phyloP scores from a whole-genome alignment of 2,888 invertebrate species.

The Tromatobia lineatoria region DNA sequence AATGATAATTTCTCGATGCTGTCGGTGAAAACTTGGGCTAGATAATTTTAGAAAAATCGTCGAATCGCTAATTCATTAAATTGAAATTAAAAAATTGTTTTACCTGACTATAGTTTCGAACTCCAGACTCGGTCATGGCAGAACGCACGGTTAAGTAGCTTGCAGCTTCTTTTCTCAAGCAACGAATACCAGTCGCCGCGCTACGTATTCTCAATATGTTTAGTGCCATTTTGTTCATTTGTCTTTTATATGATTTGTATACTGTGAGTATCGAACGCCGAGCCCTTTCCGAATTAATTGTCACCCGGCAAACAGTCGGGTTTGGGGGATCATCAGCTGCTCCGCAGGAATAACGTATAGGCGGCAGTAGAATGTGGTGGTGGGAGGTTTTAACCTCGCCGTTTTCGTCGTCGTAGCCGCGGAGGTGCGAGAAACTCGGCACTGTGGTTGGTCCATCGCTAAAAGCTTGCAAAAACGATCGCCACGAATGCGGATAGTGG shows the following conservation, averaged over 20 bases:
- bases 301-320: constrained; percentile 60
- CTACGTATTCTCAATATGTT: constrained; percentile 72
- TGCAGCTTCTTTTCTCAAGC: constrained; percentile 71
- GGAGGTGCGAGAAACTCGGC: neutral
- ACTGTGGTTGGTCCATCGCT: constrained; percentile 4
- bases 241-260: constrained; percentile 12
- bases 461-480: neutral
- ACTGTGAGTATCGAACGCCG: constrained; percentile 16
- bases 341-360: constrained; percentile 6
- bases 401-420: no score
- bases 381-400: neutral
- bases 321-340: constrained; percentile 59
- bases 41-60: neutral
- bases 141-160: constrained; percentile 69
- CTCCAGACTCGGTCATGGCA: constrained; percentile 67
- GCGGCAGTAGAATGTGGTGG: constrained; percentile 8
- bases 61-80: neutral
- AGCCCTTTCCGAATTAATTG: constrained; percentile 33
- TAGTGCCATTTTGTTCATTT: constrained; percentile 72
- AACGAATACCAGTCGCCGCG: constrained; percentile 64
- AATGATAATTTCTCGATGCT: neutral
- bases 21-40: neutral
- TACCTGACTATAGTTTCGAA: constrained; percentile 74
- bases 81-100: constrained; percentile 33
- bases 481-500: neutral